A percentile compares a stretch with the other conserved stretches of the same genome.
phyloP scores from a whole-genome alignment of 2,113 vertebrate genomes.

The Hipposideros armiger region DNA sequence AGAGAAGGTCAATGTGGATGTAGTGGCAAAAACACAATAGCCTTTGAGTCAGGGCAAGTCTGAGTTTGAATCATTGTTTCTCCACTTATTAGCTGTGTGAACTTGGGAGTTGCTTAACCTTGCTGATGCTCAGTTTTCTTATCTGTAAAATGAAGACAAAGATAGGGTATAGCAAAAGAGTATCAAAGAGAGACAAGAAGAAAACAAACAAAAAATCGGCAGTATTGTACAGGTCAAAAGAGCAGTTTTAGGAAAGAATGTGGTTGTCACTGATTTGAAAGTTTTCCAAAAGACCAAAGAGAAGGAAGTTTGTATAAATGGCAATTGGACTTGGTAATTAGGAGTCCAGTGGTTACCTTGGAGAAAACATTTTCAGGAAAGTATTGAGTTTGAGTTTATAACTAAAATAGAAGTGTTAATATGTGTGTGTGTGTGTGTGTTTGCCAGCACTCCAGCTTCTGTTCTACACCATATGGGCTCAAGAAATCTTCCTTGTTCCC shows the following conservation, averaged over 20 bases:
- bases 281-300: conserved; percentile 23
- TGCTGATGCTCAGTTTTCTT: neutral
- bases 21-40: neutral
- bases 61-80: neutral
- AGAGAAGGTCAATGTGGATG: neutral
- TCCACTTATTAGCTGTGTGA: conserved; percentile 17
- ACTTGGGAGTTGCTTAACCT: neutral
- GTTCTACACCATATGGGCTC: too few species aligned
- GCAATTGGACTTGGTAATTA: neutral
- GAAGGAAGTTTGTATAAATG: conserved; percentile 15
- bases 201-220: neutral
- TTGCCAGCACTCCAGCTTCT: too few species aligned
- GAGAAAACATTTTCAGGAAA: neutral
- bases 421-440: too few species aligned
- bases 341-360: neutral
- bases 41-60: neutral
- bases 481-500: too few species aligned
- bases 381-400: neutral
- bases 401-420: too few species aligned
- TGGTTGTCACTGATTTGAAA: conserved; percentile 18
- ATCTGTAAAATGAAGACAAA: conserved; percentile 11
- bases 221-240: neutral
- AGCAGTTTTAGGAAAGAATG: conserved; percentile 21
- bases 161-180: neutral
- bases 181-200: neutral